Conservation (phyloP, 2,797 vertebrate species). For the Diglossa cyanea region DNA sequence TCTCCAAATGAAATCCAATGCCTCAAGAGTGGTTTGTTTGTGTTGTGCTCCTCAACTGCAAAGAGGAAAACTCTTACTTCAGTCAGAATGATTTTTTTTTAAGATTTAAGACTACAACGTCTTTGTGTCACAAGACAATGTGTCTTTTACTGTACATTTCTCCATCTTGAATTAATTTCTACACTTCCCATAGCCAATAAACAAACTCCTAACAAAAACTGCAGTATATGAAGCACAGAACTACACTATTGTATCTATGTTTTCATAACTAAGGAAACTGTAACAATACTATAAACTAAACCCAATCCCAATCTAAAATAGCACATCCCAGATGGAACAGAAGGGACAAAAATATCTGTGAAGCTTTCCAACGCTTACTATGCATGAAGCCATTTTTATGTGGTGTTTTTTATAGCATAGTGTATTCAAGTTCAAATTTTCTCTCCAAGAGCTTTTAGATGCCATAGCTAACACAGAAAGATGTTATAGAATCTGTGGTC, state of each 20-base stretch:
- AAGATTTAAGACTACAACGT: neutral
- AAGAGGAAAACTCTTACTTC: neutral
- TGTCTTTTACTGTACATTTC: neutral
- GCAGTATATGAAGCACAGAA: neutral
- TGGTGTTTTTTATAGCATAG: neutral
- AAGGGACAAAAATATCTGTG: neutral
- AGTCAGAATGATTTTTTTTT: neutral
- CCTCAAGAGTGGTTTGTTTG: slow-evolving; percentile 21
- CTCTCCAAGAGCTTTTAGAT: neutral
- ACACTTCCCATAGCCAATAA: neutral
- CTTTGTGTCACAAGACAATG: neutral
- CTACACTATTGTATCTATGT: neutral
- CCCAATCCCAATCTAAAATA: neutral
- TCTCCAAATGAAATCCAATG: neutral
- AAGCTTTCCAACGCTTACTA: neutral
- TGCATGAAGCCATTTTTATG: neutral
- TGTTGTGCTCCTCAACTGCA: neutral
- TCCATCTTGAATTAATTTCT: neutral
- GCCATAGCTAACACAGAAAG: neutral
- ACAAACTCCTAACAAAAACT: neutral
- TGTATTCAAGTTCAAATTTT: neutral
- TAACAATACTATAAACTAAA: neutral
- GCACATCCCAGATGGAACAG: neutral
- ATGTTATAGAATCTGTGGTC: neutral
- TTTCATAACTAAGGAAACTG: neutral